These are phyloP conservation scores for Lasaia peninsularis DNA, from an alignment of 1,140 invertebrate genomes.

Conservation along the genomic window DNA sequence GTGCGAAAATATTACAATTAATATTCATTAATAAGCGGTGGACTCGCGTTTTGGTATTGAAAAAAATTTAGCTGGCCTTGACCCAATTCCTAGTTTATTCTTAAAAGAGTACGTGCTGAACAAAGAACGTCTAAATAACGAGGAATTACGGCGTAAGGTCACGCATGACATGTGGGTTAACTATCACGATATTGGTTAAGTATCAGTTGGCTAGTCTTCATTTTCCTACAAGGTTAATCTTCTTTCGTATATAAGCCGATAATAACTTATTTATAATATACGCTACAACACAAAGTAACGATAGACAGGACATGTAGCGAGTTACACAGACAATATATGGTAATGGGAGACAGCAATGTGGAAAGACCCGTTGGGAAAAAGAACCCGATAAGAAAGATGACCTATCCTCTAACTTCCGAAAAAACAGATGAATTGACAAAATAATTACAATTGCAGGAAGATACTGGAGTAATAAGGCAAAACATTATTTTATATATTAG, in stretches of 20 bases:
- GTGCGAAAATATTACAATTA: too few species aligned
- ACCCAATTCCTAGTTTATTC: slow-evolving; percentile 12
- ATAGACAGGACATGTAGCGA: too few species aligned
- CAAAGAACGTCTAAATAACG: slow-evolving; percentile 10
- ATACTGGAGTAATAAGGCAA: too few species aligned
- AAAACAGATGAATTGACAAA: too few species aligned
- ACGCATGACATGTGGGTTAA: slow-evolving; percentile 10
- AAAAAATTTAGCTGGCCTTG: background rate
- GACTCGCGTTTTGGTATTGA: background rate
- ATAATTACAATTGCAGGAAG: too few species aligned
- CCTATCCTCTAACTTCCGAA: too few species aligned
- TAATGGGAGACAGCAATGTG: too few species aligned
- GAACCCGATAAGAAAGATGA: too few species aligned
- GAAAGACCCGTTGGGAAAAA: too few species aligned
- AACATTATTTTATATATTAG: too few species aligned
- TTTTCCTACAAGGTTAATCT: slow-evolving; percentile 1
- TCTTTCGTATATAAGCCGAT: slow-evolving; percentile 3
- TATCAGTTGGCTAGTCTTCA: slow-evolving; percentile 4
- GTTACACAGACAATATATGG: too few species aligned
- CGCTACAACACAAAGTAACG: too few species aligned
- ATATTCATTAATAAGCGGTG: background rate
- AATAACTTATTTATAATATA: slow-evolving; percentile 4
- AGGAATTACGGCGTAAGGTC: slow-evolving; percentile 9
- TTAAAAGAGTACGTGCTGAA: slow-evolving; percentile 3
- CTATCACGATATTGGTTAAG: slow-evolving; percentile 11